phyloP scores from a whole-genome alignment of 2,113 vertebrate species.

The Ceyx margarethae region DNA sequence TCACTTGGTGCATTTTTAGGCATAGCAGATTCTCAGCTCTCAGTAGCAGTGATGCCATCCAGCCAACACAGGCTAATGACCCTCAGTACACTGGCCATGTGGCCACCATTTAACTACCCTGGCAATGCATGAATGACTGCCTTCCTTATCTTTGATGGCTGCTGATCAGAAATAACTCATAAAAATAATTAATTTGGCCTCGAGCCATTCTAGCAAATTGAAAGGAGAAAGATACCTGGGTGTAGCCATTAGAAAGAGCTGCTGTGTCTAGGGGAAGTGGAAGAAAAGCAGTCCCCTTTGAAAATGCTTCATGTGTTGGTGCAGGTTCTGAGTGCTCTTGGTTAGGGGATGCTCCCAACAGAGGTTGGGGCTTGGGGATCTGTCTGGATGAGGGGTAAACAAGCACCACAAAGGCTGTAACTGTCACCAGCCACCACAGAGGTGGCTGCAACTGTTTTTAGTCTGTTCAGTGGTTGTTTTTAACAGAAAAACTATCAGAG shows the following conservation, averaged over 20 bases:
- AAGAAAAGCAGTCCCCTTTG: background rate
- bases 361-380: background rate
- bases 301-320: background rate
- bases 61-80: background rate
- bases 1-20: conserved; percentile 5
- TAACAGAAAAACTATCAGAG: background rate
- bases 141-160: background rate
- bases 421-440: background rate
- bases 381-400: background rate
- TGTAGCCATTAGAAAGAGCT: background rate
- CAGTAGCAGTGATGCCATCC: background rate
- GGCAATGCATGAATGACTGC: background rate
- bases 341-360: background rate
- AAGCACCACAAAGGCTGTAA: background rate
- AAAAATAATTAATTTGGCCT: background rate
- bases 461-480: background rate
- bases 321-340: background rate
- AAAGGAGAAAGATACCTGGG: background rate
- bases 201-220: background rate
- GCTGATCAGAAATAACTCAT: background rate
- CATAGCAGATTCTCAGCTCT: background rate
- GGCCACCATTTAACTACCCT: background rate
- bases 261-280: background rate
- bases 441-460: background rate
- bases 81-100: background rate